Conservation (phyloP, 2,888 invertebrate species). For the Diloba caeruleocephala region DNA sequence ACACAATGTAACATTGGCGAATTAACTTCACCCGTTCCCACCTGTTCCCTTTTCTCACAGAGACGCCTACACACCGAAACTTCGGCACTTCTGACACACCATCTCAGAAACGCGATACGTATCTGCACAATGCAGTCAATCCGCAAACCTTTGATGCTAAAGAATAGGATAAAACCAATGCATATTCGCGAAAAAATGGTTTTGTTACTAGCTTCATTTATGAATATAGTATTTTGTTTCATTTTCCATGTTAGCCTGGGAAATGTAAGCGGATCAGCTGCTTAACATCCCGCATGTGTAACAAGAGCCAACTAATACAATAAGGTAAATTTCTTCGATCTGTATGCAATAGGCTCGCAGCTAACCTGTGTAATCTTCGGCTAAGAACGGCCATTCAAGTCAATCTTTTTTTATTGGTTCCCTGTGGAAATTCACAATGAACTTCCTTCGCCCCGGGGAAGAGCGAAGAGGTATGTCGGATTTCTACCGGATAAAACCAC, state of each 20-base stretch:
- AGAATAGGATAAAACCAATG: slow-evolving; percentile 21
- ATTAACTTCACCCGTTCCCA: slow-evolving; percentile 78
- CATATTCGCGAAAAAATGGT: slow-evolving; percentile 36
- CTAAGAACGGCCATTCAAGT: too few species aligned
- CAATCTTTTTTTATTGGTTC: too few species aligned
- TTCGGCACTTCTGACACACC: slow-evolving; percentile 76
- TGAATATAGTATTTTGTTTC: slow-evolving; percentile 41
- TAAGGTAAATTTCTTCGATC: background rate
- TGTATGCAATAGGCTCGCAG: background rate
- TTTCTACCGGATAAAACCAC: too few species aligned
- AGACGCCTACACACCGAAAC: slow-evolving; percentile 47
- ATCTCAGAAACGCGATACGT: slow-evolving; percentile 75
- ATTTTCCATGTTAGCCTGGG: slow-evolving; percentile 43
- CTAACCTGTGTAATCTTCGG: too few species aligned
- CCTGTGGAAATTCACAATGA: too few species aligned
- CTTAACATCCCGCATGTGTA: background rate
- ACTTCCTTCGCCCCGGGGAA: too few species aligned
- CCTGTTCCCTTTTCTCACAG: slow-evolving; percentile 73
- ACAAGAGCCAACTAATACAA: background rate
- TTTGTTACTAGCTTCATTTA: slow-evolving; percentile 22
- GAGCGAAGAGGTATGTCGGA: too few species aligned
- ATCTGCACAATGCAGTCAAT: slow-evolving; percentile 67
- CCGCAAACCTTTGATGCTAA: slow-evolving; percentile 58
- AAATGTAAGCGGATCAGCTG: slow-evolving; percentile 36
- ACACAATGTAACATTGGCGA: slow-evolving; percentile 69